A percentile compares a stretch with the other conserved stretches of the same genome.
Evolutionary conservation across 1,140 invertebrate species (phyloP).

Genomic region (Rhopalosiphum padi): DNA sequence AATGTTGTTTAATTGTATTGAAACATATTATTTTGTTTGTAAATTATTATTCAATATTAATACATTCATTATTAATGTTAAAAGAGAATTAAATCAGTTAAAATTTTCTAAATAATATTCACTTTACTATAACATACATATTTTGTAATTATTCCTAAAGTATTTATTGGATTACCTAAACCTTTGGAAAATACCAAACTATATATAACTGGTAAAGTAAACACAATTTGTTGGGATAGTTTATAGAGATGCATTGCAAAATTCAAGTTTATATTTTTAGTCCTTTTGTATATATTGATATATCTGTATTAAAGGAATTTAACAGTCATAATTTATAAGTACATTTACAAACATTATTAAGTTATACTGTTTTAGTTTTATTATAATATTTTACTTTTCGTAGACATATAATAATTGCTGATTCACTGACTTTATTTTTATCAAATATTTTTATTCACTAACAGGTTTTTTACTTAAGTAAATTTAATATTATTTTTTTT

Average conservation of each 20-base stretch:
- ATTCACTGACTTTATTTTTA: neutral
- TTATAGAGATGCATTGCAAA: neutral
- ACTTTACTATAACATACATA: neutral
- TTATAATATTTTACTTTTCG: neutral
- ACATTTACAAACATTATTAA: neutral
- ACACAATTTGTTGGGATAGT: neutral
- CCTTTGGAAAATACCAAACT: slow-evolving; percentile 1
- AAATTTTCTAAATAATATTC: neutral
- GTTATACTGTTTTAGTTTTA: neutral
- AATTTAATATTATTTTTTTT: neutral
- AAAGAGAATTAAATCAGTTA: neutral
- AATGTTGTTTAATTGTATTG: neutral
- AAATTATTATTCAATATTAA: neutral
- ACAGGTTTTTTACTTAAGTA: neutral
- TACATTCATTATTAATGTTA: neutral
- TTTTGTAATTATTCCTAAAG: neutral
- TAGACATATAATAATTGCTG: neutral
- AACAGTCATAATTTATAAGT: neutral
- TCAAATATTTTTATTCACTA: neutral
- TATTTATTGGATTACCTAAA: neutral
- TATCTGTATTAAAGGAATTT: neutral
- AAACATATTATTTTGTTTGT: neutral
- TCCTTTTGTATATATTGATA: neutral
- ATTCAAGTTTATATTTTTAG: neutral
- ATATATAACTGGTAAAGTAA: neutral